Evolutionary conservation across 35 echinoderm and acorn worm genomes (phyloP).

Genomic region (Apostichopus parvimensis): DNA sequence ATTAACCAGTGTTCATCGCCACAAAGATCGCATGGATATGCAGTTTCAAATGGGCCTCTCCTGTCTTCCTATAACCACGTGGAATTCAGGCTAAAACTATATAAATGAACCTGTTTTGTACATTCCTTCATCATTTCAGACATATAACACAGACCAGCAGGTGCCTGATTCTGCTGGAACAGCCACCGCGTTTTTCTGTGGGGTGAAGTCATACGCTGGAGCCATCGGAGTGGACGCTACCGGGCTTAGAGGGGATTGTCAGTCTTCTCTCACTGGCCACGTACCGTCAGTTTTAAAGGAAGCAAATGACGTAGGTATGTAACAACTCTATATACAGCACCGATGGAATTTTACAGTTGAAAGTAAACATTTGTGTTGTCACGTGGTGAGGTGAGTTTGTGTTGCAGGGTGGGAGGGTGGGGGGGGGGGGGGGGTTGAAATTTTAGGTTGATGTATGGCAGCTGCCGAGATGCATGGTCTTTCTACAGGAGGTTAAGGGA

Average conservation of each 20-base stretch:
- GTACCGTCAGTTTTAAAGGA: slow-evolving; percentile 47
- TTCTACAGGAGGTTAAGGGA: too few species aligned
- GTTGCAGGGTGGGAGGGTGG: background rate
- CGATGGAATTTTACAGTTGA: too few species aligned
- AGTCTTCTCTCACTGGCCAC: slow-evolving; percentile 1
- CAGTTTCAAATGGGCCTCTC: too few species aligned
- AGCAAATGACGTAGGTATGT: slow-evolving; percentile 1
- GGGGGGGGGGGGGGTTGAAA: background rate
- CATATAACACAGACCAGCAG: slow-evolving; percentile 80
- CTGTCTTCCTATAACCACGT: too few species aligned
- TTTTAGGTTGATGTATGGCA: background rate
- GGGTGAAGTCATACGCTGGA: slow-evolving; percentile 70
- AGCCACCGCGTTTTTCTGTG: slow-evolving; percentile 82
- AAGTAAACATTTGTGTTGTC: background rate
- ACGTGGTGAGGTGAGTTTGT: background rate
- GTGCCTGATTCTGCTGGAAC: slow-evolving; percentile 80
- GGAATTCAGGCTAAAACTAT: too few species aligned
- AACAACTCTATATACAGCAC: too few species aligned
- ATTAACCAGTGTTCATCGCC: too few species aligned
- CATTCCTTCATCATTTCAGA: slow-evolving; percentile 23
- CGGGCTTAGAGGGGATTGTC: slow-evolving; percentile 50
- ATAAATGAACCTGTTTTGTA: too few species aligned
- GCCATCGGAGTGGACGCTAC: slow-evolving; percentile 71
- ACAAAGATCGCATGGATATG: too few species aligned
- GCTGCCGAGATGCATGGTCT: background rate